These are phyloP conservation scores for Dryobotodes eremita DNA, from an alignment of 2,888 invertebrate genomes.

Conservation along the genomic window DNA sequence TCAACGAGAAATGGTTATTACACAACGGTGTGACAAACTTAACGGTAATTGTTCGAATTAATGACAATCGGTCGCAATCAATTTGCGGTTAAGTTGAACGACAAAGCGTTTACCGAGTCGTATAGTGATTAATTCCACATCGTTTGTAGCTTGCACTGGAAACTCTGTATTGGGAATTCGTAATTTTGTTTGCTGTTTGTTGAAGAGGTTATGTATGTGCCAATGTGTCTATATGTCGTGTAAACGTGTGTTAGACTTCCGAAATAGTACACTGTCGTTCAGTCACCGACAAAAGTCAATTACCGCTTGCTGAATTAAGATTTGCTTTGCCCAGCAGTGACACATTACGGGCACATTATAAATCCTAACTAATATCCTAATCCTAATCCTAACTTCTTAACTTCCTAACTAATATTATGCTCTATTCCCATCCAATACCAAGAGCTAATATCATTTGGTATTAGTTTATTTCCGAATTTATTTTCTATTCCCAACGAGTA, in stretches of 20 bases:
- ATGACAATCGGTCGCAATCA: slow-evolving; percentile 75
- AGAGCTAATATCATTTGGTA: too few species aligned
- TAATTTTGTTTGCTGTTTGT: slow-evolving; percentile 40
- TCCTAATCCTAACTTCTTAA: too few species aligned
- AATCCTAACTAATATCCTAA: too few species aligned
- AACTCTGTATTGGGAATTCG: slow-evolving; percentile 58
- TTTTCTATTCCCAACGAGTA: too few species aligned
- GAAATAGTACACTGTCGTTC: background rate
- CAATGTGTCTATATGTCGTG: too few species aligned
- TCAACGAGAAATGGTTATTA: slow-evolving; percentile 47
- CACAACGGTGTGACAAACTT: slow-evolving; percentile 64
- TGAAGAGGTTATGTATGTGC: background rate
- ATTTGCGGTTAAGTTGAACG: slow-evolving; percentile 72
- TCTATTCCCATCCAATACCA: too few species aligned
- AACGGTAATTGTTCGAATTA: slow-evolving; percentile 73
- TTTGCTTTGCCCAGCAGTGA: too few species aligned
- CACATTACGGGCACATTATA: too few species aligned
- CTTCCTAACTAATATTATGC: too few species aligned
- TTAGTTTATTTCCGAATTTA: too few species aligned
- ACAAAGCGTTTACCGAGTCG: slow-evolving; percentile 63
- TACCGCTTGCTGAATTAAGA: background rate
- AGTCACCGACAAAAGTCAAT: background rate
- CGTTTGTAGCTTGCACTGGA: slow-evolving; percentile 53
- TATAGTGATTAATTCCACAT: slow-evolving; percentile 66
- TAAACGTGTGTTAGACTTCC: background rate